Evolutionary conservation across 2,113 vertebrate genomes (phyloP).

Genomic region (Cyprinodon tularosa): DNA sequence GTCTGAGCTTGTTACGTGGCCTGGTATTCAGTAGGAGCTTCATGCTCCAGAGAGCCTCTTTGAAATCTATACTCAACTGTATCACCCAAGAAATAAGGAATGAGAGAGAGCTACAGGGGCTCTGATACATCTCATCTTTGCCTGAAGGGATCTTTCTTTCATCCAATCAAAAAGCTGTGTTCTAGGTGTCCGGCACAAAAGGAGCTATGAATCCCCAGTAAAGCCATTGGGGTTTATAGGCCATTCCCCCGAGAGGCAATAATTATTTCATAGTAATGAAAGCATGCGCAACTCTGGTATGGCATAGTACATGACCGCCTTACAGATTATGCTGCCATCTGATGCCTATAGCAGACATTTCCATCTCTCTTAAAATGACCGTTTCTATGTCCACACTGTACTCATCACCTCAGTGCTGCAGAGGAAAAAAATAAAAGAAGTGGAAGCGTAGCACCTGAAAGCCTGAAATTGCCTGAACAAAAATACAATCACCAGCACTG

Average conservation of each 20-base stretch:
- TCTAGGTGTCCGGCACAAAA: slow-evolving; percentile 23
- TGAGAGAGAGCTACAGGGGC: slow-evolving; percentile 29
- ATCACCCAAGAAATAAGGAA: slow-evolving; percentile 59
- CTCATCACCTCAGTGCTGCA: slow-evolving; percentile 13
- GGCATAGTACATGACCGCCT: slow-evolving; percentile 20
- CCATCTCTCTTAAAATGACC: slow-evolving; percentile 32
- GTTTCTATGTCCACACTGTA: slow-evolving; percentile 12
- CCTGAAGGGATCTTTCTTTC: slow-evolving; percentile 46
- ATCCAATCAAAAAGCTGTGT: slow-evolving; percentile 34
- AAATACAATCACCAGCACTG: slow-evolving; percentile 39
- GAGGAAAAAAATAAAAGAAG: background rate
- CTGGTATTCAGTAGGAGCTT: slow-evolving; percentile 57
- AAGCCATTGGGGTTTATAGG: slow-evolving; percentile 43
- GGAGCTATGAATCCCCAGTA: slow-evolving; percentile 21
- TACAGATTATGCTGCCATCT: slow-evolving; percentile 53
- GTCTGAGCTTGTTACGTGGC: slow-evolving; percentile 64
- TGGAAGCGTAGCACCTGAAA: slow-evolving; percentile 25
- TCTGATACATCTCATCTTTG: slow-evolving; percentile 67
- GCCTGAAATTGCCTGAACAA: slow-evolving; percentile 32
- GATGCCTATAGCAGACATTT: slow-evolving; percentile 51
- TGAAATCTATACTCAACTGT: slow-evolving; percentile 53
- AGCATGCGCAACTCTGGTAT: slow-evolving; percentile 32
- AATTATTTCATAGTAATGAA: slow-evolving; percentile 58
- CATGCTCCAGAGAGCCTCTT: slow-evolving; percentile 63
- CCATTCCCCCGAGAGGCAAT: slow-evolving; percentile 43